Percentiles rank a stretch among this genome's conserved stretches.
Conservation (phyloP, 2,888 invertebrate species). For the Neoscelio sp. region DNA sequence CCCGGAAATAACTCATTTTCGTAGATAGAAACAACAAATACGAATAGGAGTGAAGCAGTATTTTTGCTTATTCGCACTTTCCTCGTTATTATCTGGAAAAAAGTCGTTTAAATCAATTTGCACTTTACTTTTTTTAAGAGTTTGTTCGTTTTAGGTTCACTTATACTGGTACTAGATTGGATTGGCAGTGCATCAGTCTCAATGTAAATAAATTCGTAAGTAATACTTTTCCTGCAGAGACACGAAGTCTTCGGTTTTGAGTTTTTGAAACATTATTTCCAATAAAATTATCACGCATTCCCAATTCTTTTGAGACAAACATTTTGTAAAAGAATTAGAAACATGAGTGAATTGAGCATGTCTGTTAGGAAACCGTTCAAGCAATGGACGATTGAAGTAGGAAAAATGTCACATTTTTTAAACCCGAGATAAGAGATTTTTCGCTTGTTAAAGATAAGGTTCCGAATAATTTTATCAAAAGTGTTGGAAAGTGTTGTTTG, state of each 20-base stretch:
- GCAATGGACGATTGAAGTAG: constrained; percentile 7
- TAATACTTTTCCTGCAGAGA: constrained; percentile 1
- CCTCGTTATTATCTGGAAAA: background rate
- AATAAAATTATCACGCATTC: background rate
- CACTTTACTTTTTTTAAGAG: constrained; percentile 6
- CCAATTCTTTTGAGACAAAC: background rate
- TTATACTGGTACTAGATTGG: background rate
- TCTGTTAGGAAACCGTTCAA: background rate
- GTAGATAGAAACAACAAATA: background rate
- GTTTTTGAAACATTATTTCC: background rate
- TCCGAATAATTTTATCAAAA: too few relatives aligned
- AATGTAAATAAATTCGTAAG: background rate
- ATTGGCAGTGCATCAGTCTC: background rate
- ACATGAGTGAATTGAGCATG: background rate
- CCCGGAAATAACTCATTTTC: constrained; percentile 1
- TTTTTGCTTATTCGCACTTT: background rate
- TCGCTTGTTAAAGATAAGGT: background rate
- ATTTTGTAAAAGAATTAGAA: constrained; percentile 5
- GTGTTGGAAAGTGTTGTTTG: constrained; percentile 10
- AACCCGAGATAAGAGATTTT: constrained; percentile 2
- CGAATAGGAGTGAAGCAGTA: background rate
- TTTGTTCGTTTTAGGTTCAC: constrained; percentile 6
- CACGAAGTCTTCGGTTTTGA: background rate
- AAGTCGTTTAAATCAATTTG: too few relatives aligned
- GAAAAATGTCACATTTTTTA: constrained; percentile 12